Percentiles rank a stretch among this genome's conserved stretches.
phyloP scores from a whole-genome alignment of 2,797 vertebrate species.

The Pelodytes ibericus region DNA sequence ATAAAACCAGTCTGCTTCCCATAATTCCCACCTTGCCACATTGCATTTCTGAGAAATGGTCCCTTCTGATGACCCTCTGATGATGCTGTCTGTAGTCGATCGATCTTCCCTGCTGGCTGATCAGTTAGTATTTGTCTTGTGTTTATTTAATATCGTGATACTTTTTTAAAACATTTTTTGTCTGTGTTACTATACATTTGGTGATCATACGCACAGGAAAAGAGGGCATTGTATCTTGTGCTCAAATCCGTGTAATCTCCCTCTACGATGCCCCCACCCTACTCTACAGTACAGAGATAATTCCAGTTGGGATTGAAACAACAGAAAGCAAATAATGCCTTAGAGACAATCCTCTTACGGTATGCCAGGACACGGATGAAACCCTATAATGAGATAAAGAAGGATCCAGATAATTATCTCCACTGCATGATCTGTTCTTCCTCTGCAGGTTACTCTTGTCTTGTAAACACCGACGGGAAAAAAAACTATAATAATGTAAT shows the following conservation, averaged over 20 bases:
- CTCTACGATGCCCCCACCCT: constrained; percentile 14
- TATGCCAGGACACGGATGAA: constrained; percentile 70
- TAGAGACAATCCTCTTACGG: constrained; percentile 70
- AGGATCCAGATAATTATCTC: constrained; percentile 74
- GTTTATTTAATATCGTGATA: no score
- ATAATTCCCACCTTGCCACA: no score
- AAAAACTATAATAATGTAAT: constrained; percentile 6
- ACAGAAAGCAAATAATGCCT: constrained; percentile 68
- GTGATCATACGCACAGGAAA: constrained; percentile 48
- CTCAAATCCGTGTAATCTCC: constrained; percentile 47
- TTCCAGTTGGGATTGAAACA: constrained; percentile 67
- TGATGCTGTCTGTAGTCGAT: no score
- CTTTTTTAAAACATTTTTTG: no score
- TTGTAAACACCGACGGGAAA: constrained; percentile 41
- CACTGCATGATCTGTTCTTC: constrained; percentile 62
- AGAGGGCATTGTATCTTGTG: constrained; percentile 59
- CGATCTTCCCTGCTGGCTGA: no score
- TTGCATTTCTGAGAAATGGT: no score
- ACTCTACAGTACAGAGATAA: constrained; percentile 64
- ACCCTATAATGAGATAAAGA: constrained; percentile 74
- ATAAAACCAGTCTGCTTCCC: no score
- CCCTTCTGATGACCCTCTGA: no score
- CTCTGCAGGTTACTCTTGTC: constrained; percentile 59
- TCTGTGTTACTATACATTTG: no score
- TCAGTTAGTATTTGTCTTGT: no score